Base-by-base conservation (phyloP, 2,888 invertebrate species). In the Neoaliturus tenellus region DNA sequence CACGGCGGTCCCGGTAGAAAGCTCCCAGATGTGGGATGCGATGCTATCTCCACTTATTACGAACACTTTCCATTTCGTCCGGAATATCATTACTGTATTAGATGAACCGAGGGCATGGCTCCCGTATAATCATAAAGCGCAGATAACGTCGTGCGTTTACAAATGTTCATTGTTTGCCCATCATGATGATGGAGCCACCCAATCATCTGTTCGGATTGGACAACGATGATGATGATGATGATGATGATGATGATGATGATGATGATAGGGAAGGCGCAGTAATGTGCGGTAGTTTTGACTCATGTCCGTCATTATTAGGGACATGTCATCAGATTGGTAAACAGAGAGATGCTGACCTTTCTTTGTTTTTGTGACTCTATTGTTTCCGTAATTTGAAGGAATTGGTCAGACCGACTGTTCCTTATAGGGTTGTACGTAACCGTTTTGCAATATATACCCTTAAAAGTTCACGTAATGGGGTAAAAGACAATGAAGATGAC, bases 1-100 rank as follows among this genome's bases (percentile, higher is more conserved):
- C 20, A 48, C 48, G 44, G 39, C 39, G 71, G 25, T 20, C 55
- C 48, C 48, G 78, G 51, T 58, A 80, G 51, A 80, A 58, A 58
- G 80, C 55, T 80, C 31, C 31, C 31, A 73, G 73, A 20, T 58
- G 12, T 44, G 25, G 2, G 80, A 80, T 44, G 33, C 41, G 48
- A 44, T 33, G 31, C 14, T 44, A 39, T 35, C 35, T 31, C 25
- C 31, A 35, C 55, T 51, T 58, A 48, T 55, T 55, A 51, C 80
- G 35, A 80, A 23, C 55, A 58, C 80, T 33, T 51, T 48, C 31
- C 41, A 75, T 75, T n/a, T 39, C 44, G 20, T n/a, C 41, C n/a
- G 25, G 39, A 44, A 39, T 75, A 75, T 75, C 48, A 75, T 44
- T 44, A 31, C 44, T 33, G 4, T 44, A 73, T 73, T 69, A 14